phyloP scores from a whole-genome alignment of 2,113 vertebrate species.

The Saimiri boliviensis region DNA sequence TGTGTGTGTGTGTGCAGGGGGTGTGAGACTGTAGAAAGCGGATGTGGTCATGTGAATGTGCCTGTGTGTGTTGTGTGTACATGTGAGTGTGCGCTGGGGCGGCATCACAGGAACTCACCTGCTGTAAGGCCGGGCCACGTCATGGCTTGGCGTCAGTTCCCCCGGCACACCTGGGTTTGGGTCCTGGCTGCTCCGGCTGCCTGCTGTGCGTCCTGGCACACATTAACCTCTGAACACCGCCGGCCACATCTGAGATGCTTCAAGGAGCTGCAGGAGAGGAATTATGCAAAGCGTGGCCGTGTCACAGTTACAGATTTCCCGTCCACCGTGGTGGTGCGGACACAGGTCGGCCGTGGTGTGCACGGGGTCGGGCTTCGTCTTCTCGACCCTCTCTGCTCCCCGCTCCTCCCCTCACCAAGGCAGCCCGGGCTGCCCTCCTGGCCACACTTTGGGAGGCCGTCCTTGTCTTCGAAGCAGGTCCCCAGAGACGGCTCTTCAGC shows the following conservation, averaged over 20 bases:
- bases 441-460: background rate
- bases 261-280: background rate
- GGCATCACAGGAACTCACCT: fast-evolving
- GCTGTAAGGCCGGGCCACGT: too few species aligned
- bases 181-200: background rate
- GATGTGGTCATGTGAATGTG: too few species aligned
- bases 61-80: background rate
- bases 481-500: background rate
- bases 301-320: background rate
- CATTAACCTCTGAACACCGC: fast-evolving
- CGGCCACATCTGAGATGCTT: background rate
- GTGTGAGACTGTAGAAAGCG: too few species aligned
- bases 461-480: background rate
- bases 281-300: background rate
- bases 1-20: too few species aligned
- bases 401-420: too few species aligned
- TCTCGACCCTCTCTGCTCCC: fast-evolving
- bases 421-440: too few species aligned
- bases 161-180: too few species aligned
- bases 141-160: background rate
- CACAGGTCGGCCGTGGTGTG: background rate
- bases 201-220: background rate
- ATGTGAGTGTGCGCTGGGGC: too few species aligned
- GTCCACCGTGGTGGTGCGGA: background rate
- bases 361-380: background rate